These are phyloP conservation scores for Archocentrus centrarchus DNA, from an alignment of 2,113 vertebrate species.

Conservation along the genomic window DNA sequence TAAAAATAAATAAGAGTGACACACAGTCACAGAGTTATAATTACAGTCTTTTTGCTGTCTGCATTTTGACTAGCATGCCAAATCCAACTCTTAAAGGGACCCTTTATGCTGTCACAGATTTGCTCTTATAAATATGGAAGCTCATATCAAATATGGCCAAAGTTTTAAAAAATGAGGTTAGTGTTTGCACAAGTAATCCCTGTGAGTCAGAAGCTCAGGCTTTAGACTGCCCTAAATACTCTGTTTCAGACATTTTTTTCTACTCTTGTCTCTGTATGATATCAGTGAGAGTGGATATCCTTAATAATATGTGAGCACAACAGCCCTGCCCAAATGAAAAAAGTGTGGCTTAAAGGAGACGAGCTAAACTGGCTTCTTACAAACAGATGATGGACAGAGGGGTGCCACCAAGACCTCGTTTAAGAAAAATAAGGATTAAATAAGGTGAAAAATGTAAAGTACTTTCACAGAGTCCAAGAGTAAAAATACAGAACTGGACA, in stretches of 20 bases:
- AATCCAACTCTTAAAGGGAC: neutral
- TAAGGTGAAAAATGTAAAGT: neutral
- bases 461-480: neutral
- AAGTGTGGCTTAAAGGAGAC: neutral
- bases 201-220: neutral
- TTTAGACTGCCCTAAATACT: neutral
- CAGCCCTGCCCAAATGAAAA: neutral
- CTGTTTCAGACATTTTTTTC: neutral
- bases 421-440: neutral
- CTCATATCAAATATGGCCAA: neutral
- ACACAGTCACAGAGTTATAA: neutral
- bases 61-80: neutral
- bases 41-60: neutral
- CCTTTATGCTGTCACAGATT: neutral
- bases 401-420: neutral
- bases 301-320: neutral
- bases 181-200: neutral
- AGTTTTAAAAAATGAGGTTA: neutral
- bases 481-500: neutral
- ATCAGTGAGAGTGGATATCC: neutral
- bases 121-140: rapidly evolving
- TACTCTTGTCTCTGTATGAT: neutral
- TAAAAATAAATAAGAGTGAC: conserved; percentile 6
- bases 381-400: neutral
- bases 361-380: neutral